These are phyloP conservation scores for Falco biarmicus DNA, from an alignment of 2,797 vertebrate genomes.

Conservation along the genomic window DNA sequence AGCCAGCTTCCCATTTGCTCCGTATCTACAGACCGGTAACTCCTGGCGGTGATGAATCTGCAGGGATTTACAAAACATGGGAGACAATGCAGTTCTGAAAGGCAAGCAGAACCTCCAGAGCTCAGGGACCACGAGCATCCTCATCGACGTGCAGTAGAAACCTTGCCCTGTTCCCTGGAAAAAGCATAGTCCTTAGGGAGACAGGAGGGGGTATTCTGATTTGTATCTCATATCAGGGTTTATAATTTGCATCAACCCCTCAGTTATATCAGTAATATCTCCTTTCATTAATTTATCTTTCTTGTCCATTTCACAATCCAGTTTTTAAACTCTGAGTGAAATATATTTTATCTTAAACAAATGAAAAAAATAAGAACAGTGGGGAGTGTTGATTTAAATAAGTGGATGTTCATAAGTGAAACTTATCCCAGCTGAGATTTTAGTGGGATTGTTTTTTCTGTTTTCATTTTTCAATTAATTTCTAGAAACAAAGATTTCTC, in stretches of 20 bases:
- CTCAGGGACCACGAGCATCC: not conserved
- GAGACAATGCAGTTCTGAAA: not conserved
- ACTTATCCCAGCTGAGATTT: not conserved
- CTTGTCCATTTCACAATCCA: not conserved
- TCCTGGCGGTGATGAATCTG: not conserved
- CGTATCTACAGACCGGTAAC: not conserved
- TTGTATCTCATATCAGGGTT: not conserved
- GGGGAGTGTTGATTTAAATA: constrained; percentile 15
- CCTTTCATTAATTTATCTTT: not conserved
- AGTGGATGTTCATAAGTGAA: not conserved
- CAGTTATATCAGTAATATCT: not conserved
- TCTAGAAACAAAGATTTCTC: constrained; percentile 3
- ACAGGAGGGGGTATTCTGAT: not conserved
- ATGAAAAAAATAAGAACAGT: not conserved
- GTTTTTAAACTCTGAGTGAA: not conserved
- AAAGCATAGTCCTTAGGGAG: not conserved
- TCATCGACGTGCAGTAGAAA: not conserved
- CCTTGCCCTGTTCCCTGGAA: not conserved
- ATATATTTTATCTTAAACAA: not conserved
- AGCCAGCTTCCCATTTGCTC: not conserved
- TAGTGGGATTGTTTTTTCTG: not conserved
- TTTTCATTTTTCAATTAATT: constrained; percentile 27
- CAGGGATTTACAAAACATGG: not conserved
- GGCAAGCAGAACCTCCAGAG: not conserved
- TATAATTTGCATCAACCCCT: not conserved